phyloP scores from a whole-genome alignment of 2,113 vertebrate species.

The Sebastes fasciatus region DNA sequence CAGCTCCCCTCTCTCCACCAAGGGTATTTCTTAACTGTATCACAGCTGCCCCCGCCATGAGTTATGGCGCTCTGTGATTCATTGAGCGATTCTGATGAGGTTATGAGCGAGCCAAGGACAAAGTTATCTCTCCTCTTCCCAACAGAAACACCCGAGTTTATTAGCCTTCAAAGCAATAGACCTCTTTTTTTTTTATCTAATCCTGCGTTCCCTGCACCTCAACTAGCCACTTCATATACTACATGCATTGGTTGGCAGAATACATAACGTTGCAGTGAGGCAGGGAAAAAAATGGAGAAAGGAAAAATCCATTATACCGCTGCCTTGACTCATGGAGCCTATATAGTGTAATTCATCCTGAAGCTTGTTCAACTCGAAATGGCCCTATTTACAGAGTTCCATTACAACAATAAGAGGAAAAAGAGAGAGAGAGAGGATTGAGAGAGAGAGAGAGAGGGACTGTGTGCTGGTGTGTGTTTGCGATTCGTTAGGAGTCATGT shows the following conservation, averaged over 20 bases:
- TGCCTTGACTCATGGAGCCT: conserved; percentile 69
- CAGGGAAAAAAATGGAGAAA: conserved; percentile 41
- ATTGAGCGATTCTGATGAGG: conserved; percentile 82
- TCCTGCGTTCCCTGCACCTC: conserved; percentile 49
- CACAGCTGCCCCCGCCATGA: conserved; percentile 72
- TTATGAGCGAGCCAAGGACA: conserved; percentile 81
- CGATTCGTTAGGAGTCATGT: conserved; percentile 54
- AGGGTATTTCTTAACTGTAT: conserved; percentile 75
- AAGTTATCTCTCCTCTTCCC: conserved; percentile 78
- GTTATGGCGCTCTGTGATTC: conserved; percentile 75
- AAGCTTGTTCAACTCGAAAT: conserved; percentile 77
- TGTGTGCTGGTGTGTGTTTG: conserved; percentile 24
- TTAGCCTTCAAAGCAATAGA: conserved; percentile 72
- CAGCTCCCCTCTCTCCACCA: conserved; percentile 43
- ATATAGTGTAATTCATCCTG: conserved; percentile 75
- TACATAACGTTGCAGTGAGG: conserved; percentile 43
- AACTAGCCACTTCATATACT: conserved; percentile 47
- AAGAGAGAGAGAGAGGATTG: conserved; percentile 7
- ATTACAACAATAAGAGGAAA: conserved; percentile 69
- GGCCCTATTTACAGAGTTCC: conserved; percentile 74
- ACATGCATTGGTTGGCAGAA: conserved; percentile 46
- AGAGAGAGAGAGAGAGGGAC: background rate
- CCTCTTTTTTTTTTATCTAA: conserved; percentile 49
- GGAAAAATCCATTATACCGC: conserved; percentile 70
- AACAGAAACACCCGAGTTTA: conserved; percentile 77